Evolutionary conservation across 2,888 invertebrate genomes (phyloP).

Genomic region (Prenolepis imparis): DNA sequence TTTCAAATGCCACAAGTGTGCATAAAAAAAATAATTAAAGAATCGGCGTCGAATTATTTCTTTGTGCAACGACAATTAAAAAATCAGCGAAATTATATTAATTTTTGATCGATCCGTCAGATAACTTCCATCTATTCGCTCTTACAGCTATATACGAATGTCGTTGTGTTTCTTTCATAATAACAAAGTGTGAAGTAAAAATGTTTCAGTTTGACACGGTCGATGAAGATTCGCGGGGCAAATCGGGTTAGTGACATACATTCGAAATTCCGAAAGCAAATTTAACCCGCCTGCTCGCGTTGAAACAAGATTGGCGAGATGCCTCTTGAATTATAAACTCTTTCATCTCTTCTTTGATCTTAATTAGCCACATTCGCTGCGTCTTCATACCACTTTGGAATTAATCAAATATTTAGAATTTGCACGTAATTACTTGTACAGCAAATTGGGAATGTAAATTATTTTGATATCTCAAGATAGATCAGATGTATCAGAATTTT

Average conservation of each 20-base stretch:
- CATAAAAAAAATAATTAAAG: not conserved
- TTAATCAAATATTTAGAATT: not conserved
- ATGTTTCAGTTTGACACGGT: not conserved
- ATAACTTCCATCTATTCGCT: not conserved
- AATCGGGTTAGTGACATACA: constrained; percentile 39
- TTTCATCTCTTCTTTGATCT: not conserved
- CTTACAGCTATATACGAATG: not conserved
- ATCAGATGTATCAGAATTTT: not conserved
- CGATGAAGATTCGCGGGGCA: constrained; percentile 24
- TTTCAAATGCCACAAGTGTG: not conserved
- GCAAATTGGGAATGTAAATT: not conserved
- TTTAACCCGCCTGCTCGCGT: constrained; percentile 1
- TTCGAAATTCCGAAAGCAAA: constrained; percentile 46
- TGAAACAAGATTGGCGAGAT: constrained; percentile 5
- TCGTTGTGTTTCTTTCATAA: not conserved
- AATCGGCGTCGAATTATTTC: not conserved
- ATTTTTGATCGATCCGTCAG: not conserved
- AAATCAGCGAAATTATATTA: not conserved
- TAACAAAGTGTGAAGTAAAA: constrained; percentile 19
- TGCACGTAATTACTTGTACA: not conserved
- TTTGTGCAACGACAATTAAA: not conserved
- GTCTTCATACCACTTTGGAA: not conserved
- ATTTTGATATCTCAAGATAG: too few relatives aligned
- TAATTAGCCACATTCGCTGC: not conserved
- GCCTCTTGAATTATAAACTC: not conserved